Evolutionary conservation across 1,140 invertebrate genomes (phyloP).

Genomic region (Ceratina australensis): DNA sequence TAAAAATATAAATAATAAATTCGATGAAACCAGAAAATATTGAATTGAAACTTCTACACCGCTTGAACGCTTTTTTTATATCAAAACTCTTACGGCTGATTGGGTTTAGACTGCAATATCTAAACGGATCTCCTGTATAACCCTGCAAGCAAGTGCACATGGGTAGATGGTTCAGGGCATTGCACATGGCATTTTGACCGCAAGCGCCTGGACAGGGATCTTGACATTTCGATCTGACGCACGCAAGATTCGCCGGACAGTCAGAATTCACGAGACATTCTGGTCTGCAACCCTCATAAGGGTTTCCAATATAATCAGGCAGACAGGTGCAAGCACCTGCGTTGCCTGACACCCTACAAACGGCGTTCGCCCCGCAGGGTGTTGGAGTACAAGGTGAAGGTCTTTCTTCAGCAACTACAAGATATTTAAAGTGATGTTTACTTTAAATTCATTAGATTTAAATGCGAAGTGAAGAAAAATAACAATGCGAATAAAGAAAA

Average conservation of each 20-base stretch:
- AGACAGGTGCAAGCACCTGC: slow-evolving; percentile 85
- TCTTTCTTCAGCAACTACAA: slow-evolving; percentile 31
- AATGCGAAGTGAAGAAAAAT: too few species aligned
- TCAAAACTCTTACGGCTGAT: slow-evolving; percentile 19
- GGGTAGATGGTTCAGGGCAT: slow-evolving; percentile 86
- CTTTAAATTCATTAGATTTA: background rate
- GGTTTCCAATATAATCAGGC: slow-evolving; percentile 85
- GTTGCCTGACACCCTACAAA: slow-evolving; percentile 84
- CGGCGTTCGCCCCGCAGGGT: slow-evolving; percentile 87
- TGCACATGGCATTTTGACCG: slow-evolving; percentile 86
- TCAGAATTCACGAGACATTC: slow-evolving; percentile 87
- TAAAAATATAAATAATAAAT: too few species aligned
- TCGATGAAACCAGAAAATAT: background rate
- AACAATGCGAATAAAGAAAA: too few species aligned
- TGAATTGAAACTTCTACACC: background rate
- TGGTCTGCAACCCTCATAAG: slow-evolving; percentile 86
- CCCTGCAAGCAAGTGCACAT: slow-evolving; percentile 85
- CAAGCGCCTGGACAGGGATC: slow-evolving; percentile 86
- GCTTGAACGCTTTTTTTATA: background rate
- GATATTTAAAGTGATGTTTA: background rate
- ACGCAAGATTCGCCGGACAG: slow-evolving; percentile 82
- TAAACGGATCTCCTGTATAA: slow-evolving; percentile 88
- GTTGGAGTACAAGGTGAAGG: slow-evolving; percentile 83
- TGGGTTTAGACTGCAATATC: slow-evolving; percentile 77
- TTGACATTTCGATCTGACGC: slow-evolving; percentile 83